Evolutionary conservation across 2,113 vertebrate species (phyloP).

Genomic region (Cynocephalus volans): DNA sequence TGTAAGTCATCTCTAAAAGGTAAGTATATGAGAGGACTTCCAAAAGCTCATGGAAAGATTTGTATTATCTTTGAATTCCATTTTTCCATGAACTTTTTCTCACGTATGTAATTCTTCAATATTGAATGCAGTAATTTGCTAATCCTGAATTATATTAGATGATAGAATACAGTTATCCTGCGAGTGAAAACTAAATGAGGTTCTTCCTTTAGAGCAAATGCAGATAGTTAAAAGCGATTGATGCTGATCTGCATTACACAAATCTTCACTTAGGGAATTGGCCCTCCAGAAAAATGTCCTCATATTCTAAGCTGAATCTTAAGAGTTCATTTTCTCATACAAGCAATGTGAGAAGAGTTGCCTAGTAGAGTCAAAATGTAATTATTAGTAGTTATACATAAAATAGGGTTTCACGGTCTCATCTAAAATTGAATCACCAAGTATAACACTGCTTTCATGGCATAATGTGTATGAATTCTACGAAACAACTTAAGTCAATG

Average conservation of each 20-base stretch:
- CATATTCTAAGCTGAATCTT: conserved; percentile 30
- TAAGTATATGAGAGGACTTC: neutral
- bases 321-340: conserved; percentile 49
- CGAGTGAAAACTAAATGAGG: conserved; percentile 19
- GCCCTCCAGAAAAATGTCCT: neutral
- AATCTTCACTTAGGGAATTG: neutral
- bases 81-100: too few relatives aligned
- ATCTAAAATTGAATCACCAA: conserved; percentile 29
- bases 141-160: conserved; percentile 23
- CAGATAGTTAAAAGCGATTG: neutral
- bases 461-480: neutral
- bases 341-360: conserved; percentile 15
- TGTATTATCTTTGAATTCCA: too few relatives aligned
- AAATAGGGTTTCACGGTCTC: neutral
- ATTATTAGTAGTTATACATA: conserved; percentile 22
- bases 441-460: neutral
- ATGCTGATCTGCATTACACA: neutral
- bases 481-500: neutral
- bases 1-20: neutral
- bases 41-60: too few relatives aligned
- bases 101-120: neutral
- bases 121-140: neutral
- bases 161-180: neutral
- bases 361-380: conserved; percentile 1
- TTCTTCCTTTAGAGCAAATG: conserved; percentile 9